These are phyloP conservation scores for Volucella inanis DNA, from an alignment of 2,888 invertebrate genomes.

Conservation along the genomic window DNA sequence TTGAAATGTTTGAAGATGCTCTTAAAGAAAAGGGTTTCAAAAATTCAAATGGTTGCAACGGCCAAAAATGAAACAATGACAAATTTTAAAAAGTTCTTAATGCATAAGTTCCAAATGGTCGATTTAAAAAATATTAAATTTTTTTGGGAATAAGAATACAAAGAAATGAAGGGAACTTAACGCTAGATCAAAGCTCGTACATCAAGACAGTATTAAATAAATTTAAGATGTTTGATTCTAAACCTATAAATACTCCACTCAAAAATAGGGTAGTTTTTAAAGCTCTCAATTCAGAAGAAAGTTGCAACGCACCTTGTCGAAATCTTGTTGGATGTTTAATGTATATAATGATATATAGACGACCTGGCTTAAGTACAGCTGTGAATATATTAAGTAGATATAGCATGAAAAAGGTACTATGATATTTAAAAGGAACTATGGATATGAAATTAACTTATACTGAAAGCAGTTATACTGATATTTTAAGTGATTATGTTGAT, in stretches of 20 bases:
- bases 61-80: slow-evolving; percentile 50
- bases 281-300: slow-evolving; percentile 75
- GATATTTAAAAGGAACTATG: neutral
- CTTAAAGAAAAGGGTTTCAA: slow-evolving; percentile 63
- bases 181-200: slow-evolving; percentile 65
- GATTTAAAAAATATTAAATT: slow-evolving; percentile 74
- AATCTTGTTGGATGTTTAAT: slow-evolving; percentile 75
- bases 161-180: slow-evolving; percentile 50
- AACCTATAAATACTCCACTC: slow-evolving; percentile 75
- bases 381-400: no score
- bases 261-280: slow-evolving; percentile 74
- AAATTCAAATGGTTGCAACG: slow-evolving; percentile 60
- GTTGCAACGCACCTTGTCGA: slow-evolving; percentile 70
- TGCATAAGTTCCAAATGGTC: slow-evolving; percentile 69
- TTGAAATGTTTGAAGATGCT: slow-evolving; percentile 56
- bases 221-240: slow-evolving; percentile 77
- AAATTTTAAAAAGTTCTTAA: slow-evolving; percentile 74
- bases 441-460: slow-evolving; percentile 57
- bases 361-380: slow-evolving; percentile 61
- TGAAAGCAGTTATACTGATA: slow-evolving; percentile 30
- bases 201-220: slow-evolving; percentile 75
- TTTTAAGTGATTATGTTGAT: neutral
- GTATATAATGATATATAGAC: slow-evolving; percentile 71
- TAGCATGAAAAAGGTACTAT: slow-evolving; percentile 36
- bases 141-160: slow-evolving; percentile 74